These are phyloP conservation scores for Lepisosteus osseus DNA, from an alignment of 2,113 vertebrate species.

Conservation along the genomic window DNA sequence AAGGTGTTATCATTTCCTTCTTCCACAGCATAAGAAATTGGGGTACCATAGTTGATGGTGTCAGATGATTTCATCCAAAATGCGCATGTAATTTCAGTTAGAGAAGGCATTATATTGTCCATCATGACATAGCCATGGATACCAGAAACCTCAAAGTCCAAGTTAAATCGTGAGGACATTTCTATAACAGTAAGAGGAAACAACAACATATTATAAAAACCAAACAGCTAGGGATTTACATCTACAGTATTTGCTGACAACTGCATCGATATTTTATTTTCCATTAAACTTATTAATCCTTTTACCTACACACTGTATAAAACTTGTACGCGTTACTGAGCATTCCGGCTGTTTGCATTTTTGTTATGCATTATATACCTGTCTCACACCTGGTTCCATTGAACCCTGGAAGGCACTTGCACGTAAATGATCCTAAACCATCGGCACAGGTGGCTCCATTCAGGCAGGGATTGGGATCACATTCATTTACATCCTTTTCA, in stretches of 20 bases:
- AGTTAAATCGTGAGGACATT: slow-evolving; percentile 88
- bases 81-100: slow-evolving; percentile 82
- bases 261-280: too few species aligned
- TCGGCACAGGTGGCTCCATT: slow-evolving; percentile 90
- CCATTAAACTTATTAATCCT: too few species aligned
- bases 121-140: slow-evolving; percentile 90
- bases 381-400: slow-evolving; percentile 98
- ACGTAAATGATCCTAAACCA: slow-evolving; percentile 77
- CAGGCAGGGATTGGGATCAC: slow-evolving; percentile 83
- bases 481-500: slow-evolving; percentile 86
- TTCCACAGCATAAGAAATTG: slow-evolving; percentile 90
- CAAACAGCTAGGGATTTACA: too few species aligned
- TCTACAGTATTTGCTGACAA: too few species aligned
- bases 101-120: slow-evolving; percentile 81
- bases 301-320: too few species aligned
- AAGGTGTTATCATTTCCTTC: slow-evolving; percentile 90
- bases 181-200: slow-evolving; percentile 64
- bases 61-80: slow-evolving; percentile 97
- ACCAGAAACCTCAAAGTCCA: slow-evolving; percentile 95
- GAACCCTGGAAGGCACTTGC: slow-evolving; percentile 94
- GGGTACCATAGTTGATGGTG: slow-evolving; percentile 87
- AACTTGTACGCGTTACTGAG: too few species aligned
- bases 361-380: slow-evolving; percentile 78
- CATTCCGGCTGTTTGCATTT: slow-evolving; percentile 21
- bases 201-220: not conserved